Conservation (phyloP, 2,797 vertebrate genomes). For the Morelia viridis region DNA sequence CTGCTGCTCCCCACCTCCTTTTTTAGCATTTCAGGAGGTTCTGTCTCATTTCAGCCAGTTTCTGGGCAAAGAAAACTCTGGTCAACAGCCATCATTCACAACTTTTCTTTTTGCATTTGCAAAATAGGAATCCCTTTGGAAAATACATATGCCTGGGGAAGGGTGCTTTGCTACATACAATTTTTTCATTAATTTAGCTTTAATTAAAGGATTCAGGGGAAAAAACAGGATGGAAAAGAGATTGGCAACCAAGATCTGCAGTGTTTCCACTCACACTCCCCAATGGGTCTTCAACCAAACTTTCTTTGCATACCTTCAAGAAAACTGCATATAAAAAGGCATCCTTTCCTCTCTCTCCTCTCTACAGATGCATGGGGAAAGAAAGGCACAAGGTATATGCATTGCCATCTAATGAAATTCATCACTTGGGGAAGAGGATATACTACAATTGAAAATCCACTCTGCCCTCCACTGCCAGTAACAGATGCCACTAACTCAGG, state of each 20-base stretch:
- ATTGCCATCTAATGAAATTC: not conserved
- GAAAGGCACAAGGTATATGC: not conserved
- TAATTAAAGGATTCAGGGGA: too few species aligned
- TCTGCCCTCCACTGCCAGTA: slow-evolving; percentile 64
- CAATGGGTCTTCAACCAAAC: not conserved
- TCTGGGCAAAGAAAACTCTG: too few species aligned
- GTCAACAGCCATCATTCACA: too few species aligned
- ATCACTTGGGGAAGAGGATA: slow-evolving; percentile 6
- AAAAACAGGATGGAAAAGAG: not conserved
- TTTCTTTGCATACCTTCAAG: not conserved
- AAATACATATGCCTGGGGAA: too few species aligned
- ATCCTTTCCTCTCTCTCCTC: not conserved
- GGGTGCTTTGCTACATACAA: too few species aligned
- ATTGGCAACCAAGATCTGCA: not conserved
- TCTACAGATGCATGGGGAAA: not conserved
- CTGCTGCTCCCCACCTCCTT: too few species aligned
- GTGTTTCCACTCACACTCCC: not conserved
- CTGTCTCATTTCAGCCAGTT: too few species aligned
- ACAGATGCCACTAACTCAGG: slow-evolving; percentile 77
- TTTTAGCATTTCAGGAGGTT: too few species aligned
- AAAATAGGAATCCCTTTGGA: too few species aligned
- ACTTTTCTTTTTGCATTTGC: too few species aligned
- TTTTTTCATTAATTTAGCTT: too few species aligned
- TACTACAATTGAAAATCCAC: slow-evolving; percentile 55
- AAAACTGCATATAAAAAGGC: not conserved